Percentiles rank a stretch among this genome's conserved stretches.
Conservation (phyloP, 2,113 vertebrate species). For the Brienomyrus longianalis region DNA sequence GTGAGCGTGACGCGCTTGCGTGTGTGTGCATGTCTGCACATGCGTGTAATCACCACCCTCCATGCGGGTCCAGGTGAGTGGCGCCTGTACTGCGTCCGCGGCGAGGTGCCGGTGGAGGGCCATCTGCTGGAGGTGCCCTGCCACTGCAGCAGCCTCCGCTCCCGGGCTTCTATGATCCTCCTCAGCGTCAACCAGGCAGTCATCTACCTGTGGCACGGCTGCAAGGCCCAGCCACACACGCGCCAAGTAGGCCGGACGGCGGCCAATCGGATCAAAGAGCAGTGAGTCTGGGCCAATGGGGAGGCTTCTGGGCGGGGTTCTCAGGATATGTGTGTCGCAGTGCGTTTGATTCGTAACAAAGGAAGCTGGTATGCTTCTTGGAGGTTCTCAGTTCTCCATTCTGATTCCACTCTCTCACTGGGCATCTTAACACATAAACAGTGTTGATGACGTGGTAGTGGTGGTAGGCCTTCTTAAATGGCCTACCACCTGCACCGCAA, state of each 20-base stretch:
- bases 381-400: not conserved
- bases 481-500: not conserved
- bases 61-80: conserved; percentile 72
- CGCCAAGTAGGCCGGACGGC: conserved; percentile 79
- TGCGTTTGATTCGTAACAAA: not conserved
- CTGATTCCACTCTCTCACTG: not conserved
- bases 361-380: not conserved
- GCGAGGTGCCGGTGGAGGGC: conserved; percentile 83
- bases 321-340: not conserved
- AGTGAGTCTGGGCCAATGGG: conserved; percentile 67
- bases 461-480: not conserved
- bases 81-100: conserved; percentile 91
- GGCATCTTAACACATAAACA: not conserved
- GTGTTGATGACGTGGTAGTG: not conserved
- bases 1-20: not conserved
- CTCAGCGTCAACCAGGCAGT: conserved; percentile 85
- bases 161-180: conserved; percentile 87
- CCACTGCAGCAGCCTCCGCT: conserved; percentile 94
- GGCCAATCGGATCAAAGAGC: conserved; percentile 86
- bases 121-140: conserved; percentile 92
- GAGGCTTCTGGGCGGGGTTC: not conserved
- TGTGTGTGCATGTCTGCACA: not conserved
- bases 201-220: conserved; percentile 96
- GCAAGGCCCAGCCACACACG: conserved; percentile 85
- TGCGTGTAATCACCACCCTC: not conserved